Evolutionary conservation across 2,888 invertebrate species (phyloP), one percentile per base, ranked within the genome.

Genomic region (Hemicrepidius hirtus): DNA sequence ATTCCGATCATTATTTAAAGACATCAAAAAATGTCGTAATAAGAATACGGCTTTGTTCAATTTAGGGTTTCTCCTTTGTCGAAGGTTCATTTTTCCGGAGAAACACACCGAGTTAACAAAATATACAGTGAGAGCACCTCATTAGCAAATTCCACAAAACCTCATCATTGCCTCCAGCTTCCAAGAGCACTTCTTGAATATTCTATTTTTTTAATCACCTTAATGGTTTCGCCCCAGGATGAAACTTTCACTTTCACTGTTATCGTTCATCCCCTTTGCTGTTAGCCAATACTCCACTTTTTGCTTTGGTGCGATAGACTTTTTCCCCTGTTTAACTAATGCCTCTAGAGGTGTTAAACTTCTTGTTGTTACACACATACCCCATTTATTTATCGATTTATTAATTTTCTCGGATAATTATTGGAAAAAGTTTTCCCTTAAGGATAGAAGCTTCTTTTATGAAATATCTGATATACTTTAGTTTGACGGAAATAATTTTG

Each of bases 401-500:
- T 44, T 13, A 44, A 44, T 13, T 16, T 18, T 13, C 18, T 1
- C 44, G 9, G 13, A 44, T 18, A 44, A 44, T 44, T 44, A 44
- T 44, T 44, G 3, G 24, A n/a, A 50, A 50, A 10, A 9, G 1
- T 32, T 9, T 32, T 32, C 7, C 7, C 32, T 5, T 5, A 24
- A 32, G 7, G 32, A n/a, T n/a, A n/a, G 32, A 32, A 32, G 5
- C 9, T 32, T 32, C 7, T 10, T 21, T n/a, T 24, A 21, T 21
- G 50, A 28, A 50, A 28, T 50, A 50, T 28, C 24, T 28, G 55
- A 55, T 55, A 13, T 35, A 49, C 55, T 55, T 18, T 44, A 59
- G 32, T 62, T 71, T 60, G 49, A 50, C 63, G 60, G 49, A 66
- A 71, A 66, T 40, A 66, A 71, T 71, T 71, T 66, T 66, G 32